These are phyloP conservation scores for Morelia viridis DNA, from an alignment of 2,797 vertebrate species.

Conservation along the genomic window DNA sequence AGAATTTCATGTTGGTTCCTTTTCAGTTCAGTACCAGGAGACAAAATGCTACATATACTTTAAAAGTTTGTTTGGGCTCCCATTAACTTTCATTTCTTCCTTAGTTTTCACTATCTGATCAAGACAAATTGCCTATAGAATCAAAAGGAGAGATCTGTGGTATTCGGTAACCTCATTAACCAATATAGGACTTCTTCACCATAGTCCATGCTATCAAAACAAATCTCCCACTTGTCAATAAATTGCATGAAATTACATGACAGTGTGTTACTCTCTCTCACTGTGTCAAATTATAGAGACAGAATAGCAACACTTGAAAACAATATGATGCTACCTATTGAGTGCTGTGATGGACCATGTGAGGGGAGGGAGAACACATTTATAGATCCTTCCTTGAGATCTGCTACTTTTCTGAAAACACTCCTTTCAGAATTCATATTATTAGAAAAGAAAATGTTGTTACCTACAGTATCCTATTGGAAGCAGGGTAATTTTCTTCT, in stretches of 20 bases:
- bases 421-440: conserved; percentile 15
- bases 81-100: not conserved
- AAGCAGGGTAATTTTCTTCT: conserved; percentile 20
- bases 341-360: conserved; percentile 47
- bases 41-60: not conserved
- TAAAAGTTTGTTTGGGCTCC: not conserved
- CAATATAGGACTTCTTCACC: not conserved
- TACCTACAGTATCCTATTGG: not conserved
- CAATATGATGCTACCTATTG: conserved; percentile 50
- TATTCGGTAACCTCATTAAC: conserved; percentile 28
- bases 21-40: not conserved
- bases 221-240: conserved; percentile 1
- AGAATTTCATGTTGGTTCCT: not conserved
- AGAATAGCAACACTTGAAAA: conserved; percentile 21
- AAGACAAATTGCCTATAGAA: conserved; percentile 40
- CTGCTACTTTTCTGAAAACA: conserved; percentile 1
- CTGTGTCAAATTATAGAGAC: conserved; percentile 11
- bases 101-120: not conserved
- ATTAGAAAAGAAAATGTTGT: not conserved
- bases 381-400: conserved; percentile 40
- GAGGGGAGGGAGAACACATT: conserved; percentile 36
- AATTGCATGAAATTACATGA: conserved; percentile 18
- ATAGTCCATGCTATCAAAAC: not conserved
- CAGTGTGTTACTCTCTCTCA: conserved; percentile 14
- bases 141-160: conserved; percentile 30